These are phyloP conservation scores for Siphlonurus alternatus DNA, from an alignment of 2,888 invertebrate species.

Conservation along the genomic window DNA sequence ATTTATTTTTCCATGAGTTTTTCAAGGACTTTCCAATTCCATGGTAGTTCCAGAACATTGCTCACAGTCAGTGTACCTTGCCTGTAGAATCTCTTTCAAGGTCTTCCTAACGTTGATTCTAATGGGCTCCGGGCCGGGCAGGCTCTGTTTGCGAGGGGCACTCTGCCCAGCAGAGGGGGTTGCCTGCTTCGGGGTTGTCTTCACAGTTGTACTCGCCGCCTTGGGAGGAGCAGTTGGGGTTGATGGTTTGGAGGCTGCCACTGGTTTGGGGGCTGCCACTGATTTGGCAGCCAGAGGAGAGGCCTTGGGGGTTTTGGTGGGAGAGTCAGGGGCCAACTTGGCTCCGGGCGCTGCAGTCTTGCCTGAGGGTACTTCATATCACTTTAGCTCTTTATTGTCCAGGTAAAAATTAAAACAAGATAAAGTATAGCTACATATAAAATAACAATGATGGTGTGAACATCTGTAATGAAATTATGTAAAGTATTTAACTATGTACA, in stretches of 20 bases:
- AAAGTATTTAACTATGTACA: too few relatives aligned
- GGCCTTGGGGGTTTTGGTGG: background rate
- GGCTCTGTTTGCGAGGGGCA: conserved; percentile 18
- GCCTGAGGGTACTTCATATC: too few relatives aligned
- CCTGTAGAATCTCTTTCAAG: conserved; percentile 27
- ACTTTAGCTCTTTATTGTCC: too few relatives aligned
- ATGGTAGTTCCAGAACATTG: too few relatives aligned
- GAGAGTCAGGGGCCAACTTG: background rate
- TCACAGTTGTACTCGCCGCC: conserved; percentile 1
- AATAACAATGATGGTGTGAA: too few relatives aligned
- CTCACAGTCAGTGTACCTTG: too few relatives aligned
- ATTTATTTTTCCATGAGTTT: too few relatives aligned
- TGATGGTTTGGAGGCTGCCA: conserved; percentile 2
- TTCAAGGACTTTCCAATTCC: too few relatives aligned
- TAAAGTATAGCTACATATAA: too few relatives aligned
- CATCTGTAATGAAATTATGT: too few relatives aligned
- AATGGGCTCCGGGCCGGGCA: conserved; percentile 44
- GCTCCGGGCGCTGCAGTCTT: too few relatives aligned
- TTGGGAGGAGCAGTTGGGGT: background rate
- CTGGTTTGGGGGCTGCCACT: background rate
- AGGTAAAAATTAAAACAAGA: too few relatives aligned
- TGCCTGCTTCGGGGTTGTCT: conserved; percentile 7
- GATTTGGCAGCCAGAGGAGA: background rate
- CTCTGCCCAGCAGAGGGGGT: conserved; percentile 10
- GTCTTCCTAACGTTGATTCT: conserved; percentile 71